Conservation (phyloP, 2,888 invertebrate species). For the Tachystola acroxantha region DNA sequence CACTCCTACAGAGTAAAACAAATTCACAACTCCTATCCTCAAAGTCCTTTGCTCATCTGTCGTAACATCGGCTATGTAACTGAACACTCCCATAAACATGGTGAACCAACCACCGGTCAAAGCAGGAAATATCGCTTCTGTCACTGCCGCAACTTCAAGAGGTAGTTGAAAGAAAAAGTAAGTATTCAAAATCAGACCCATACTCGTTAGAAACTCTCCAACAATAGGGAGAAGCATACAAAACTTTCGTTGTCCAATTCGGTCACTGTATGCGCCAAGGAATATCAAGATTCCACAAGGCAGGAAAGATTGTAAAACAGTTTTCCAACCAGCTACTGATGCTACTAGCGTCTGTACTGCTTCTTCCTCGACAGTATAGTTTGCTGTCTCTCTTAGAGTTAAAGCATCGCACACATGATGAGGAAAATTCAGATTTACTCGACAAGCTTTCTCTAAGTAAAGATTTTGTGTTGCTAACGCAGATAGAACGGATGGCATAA, state of each 20-base stretch:
- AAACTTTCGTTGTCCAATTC: conserved; percentile 83
- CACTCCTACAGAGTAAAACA: conserved; percentile 92
- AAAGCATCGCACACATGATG: conserved; percentile 87
- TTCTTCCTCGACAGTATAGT: conserved; percentile 77
- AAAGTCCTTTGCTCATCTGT: conserved; percentile 89
- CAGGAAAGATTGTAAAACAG: conserved; percentile 88
- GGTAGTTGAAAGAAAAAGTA: conserved; percentile 88
- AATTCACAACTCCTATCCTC: conserved; percentile 91
- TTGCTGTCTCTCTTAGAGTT: conserved; percentile 83
- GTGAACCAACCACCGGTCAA: conserved; percentile 92
- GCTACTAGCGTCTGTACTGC: conserved; percentile 87
- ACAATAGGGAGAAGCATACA: conserved; percentile 90
- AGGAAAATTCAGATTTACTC: conserved; percentile 87
- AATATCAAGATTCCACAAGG: conserved; percentile 89
- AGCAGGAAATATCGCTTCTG: conserved; percentile 90
- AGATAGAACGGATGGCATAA: conserved; percentile 81
- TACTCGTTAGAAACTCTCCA: conserved; percentile 87
- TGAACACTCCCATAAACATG: conserved; percentile 94
- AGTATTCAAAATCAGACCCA: conserved; percentile 87
- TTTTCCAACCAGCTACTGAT: conserved; percentile 91
- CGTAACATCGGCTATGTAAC: conserved; percentile 93
- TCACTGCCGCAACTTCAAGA: conserved; percentile 88
- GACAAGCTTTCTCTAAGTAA: conserved; percentile 91
- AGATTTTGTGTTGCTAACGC: conserved; percentile 90
- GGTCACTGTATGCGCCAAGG: conserved; percentile 88